Conservation (phyloP, 2,797 vertebrate genomes). For the Eidolon dupreanum region DNA sequence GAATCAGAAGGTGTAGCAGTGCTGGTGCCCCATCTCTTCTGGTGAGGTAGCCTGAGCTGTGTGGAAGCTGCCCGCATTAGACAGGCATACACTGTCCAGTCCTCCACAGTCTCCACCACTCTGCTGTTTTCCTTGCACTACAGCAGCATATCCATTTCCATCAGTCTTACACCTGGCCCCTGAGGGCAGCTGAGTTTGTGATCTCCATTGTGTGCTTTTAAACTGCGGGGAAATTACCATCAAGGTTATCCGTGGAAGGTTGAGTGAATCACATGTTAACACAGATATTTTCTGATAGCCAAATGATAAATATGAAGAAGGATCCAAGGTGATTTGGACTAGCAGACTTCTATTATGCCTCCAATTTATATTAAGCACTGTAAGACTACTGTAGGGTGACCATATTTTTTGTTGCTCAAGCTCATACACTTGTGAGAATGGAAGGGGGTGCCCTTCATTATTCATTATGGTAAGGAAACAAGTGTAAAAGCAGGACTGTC, state of each 20-base stretch:
- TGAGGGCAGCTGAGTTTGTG: not conserved
- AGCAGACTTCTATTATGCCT: not conserved
- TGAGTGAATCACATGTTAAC: not conserved
- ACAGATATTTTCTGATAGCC: not conserved
- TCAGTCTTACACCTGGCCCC: not conserved
- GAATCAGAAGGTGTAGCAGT: not conserved
- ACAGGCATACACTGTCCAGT: rapidly evolving
- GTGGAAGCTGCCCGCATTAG: not conserved
- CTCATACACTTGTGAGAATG: not conserved
- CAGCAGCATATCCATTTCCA: not conserved
- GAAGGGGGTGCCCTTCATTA: not conserved
- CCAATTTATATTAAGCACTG: not conserved
- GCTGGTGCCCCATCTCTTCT: not conserved
- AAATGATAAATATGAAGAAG: not conserved
- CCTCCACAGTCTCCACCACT: not conserved
- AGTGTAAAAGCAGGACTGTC: not conserved
- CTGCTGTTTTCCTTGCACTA: not conserved
- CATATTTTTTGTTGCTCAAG: not conserved
- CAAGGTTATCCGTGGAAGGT: not conserved
- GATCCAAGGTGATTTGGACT: not conserved
- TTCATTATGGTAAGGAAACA: not conserved
- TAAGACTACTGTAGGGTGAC: not conserved
- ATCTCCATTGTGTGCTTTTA: not conserved
- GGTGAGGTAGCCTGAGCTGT: not conserved
- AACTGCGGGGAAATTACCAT: not conserved